Base-by-base conservation (phyloP, 2,113 vertebrate species). In the Thryonomys swinderianus region DNA sequence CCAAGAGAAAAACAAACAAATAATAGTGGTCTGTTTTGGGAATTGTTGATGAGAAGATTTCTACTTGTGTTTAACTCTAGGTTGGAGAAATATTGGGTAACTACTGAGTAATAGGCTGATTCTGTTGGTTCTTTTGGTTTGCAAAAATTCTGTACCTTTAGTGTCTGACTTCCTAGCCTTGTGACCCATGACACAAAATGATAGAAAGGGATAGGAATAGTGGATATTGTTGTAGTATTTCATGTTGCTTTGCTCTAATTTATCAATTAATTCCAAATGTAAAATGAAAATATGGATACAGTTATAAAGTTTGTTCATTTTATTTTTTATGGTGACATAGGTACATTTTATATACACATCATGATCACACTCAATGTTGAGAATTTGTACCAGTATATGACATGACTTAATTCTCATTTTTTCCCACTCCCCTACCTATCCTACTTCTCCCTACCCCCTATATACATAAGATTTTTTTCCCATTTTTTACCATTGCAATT, bases 221-320 rank as follows among this genome's bases (percentile, higher is more conserved):
- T n/a, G 21, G 11, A 92, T 17, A 0, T 16, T 79, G 27, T 3
- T n/a, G 20, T 78, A 82, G 12, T 76, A 25, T 74, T 30, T 51
- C 5, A 16, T 62, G 7, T 45, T 86, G 55, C 18, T 93, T 85
- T 94, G 53, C 11, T 91, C 32, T 88, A 85, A 74, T 85, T 94
- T 96, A 55, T 84, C 66, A 37, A 67, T 57, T 78, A 93, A 80
- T 83, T 76, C 5, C 30, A 78, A 88, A 73, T 82, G n/a, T 55
- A 73, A 42, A 42, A 9, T 13, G 42, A 25, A 12, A 11, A 23
- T 27, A 11, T 73, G 23, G 37, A 42, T 73, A 42, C 25, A 21
- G 1, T 51, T 10, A 34, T 84, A 64, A 64, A 2, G 7, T 85
- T 78, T 85, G 27, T 51, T 95, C 42, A 53, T 90, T 93, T 88